These are phyloP conservation scores for Lagocephalus sceleratus DNA, from an alignment of 2,797 vertebrate species.

Conservation along the genomic window DNA sequence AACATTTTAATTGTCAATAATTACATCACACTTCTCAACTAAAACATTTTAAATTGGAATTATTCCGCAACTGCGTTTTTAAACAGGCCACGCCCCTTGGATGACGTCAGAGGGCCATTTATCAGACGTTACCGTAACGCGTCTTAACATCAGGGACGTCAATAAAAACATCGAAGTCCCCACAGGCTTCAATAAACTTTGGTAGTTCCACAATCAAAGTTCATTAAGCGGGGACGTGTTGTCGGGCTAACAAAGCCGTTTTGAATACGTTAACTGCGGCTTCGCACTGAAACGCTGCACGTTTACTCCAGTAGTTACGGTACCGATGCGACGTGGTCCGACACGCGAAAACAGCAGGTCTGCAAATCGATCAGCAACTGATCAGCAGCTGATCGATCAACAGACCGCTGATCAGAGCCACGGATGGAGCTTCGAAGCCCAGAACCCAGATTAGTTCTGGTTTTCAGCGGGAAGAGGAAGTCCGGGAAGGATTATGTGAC, in stretches of 20 bases:
- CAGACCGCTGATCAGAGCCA: neutral
- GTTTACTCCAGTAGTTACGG: slow-evolving; percentile 28
- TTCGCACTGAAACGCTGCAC: neutral
- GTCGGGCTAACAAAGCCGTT: no score
- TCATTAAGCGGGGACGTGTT: no score
- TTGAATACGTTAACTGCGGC: rapidly evolving
- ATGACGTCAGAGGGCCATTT: slow-evolving; percentile 2
- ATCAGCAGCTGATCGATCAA: neutral
- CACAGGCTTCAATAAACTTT: no score
- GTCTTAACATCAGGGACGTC: neutral
- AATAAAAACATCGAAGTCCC: no score
- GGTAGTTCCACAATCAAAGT: no score
- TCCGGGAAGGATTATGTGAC: slow-evolving; percentile 79
- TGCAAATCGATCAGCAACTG: no score
- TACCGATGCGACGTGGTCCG: slow-evolving; percentile 10
- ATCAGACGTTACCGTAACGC: slow-evolving; percentile 42
- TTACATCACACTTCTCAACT: no score
- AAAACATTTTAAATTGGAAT: no score
- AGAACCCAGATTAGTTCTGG: slow-evolving; percentile 59
- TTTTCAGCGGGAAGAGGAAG: slow-evolving; percentile 80
- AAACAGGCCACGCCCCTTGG: slow-evolving; percentile 28
- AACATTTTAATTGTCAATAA: no score
- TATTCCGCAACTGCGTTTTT: no score
- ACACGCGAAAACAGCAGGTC: neutral
- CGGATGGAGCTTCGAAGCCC: slow-evolving; percentile 23